Conservation (phyloP, 2,797 vertebrate species). For the Gymnoscopelus braueri region DNA sequence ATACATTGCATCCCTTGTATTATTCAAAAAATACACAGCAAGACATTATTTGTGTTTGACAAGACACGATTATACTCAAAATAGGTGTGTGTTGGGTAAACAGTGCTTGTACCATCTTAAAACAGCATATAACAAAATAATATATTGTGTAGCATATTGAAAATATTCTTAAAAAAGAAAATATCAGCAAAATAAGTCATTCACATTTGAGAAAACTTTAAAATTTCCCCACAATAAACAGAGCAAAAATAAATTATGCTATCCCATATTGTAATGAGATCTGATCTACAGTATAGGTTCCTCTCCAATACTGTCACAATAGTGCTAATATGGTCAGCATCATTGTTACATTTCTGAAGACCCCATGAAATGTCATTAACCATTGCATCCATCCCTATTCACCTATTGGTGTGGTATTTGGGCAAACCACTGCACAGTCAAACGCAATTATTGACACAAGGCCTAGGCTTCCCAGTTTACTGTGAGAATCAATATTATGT, state of each 20-base stretch:
- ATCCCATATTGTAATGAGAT: neutral
- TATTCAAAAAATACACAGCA: neutral
- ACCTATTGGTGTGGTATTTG: too few species aligned
- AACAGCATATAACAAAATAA: neutral
- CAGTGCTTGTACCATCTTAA: neutral
- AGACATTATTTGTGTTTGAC: neutral
- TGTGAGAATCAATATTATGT: too few species aligned
- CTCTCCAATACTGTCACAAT: neutral
- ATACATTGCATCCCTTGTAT: neutral
- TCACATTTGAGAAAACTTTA: neutral
- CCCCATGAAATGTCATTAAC: neutral
- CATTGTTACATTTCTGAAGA: neutral
- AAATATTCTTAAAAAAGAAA: neutral
- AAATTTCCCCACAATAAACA: neutral
- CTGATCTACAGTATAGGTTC: neutral
- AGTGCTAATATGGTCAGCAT: neutral
- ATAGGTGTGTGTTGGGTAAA: neutral
- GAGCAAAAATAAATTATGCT: neutral
- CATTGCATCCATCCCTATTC: too few species aligned
- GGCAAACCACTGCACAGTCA: too few species aligned
- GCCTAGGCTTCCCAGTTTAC: too few species aligned
- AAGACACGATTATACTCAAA: neutral
- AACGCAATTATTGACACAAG: too few species aligned
- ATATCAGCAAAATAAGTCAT: neutral
- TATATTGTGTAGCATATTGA: slow-evolving; percentile 1